Base-by-base conservation (phyloP, 2,113 vertebrate species). In the Dasyornis broadbenti region DNA sequence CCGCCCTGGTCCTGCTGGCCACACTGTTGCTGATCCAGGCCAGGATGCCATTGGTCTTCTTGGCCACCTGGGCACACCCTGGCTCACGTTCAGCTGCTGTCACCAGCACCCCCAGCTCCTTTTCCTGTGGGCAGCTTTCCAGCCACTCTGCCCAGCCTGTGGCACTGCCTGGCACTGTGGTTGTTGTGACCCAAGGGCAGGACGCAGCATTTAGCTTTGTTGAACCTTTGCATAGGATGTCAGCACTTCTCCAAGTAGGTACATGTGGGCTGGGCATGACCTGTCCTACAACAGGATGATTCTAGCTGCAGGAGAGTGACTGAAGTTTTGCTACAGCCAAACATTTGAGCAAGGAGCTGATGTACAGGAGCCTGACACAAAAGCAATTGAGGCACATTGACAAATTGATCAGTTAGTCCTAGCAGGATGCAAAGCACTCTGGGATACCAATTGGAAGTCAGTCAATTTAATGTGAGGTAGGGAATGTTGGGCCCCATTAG, bases 401-500 rank as follows among this genome's bases (percentile, higher is more conserved):
- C 54, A 90, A 90, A 94, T 77, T 37, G 71, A 88, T 90, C 75
- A 42, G 82, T 57, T 35, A 69, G 75, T 72, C 70, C 50, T 82
- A 39, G 63, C 23, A 70, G 54, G n/a, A 53, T 70, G 59, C 66
- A 93, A 77, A 85, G 54, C 31, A 77, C 49, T 91, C 54, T 90
- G 87, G 66, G 65, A 82, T 72, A 52, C 15, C 70, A 69, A 21
- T 1, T 72, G 92, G 27, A 93, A 82, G 59, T 5, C 7, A 3
- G 76, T 61, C 66, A 53, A 39, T 88, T 94, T 88, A 82, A 82
- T 92, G 66, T 77, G 85, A 92, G 33, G 45, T 50, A 47, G 50
- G 24, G 66, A 93, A 80, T 53, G 71, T 40, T 76, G 86, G 75
- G 90, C 75, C 45, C 50, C 94, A 96, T 97, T 96, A 96, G 89